Evolutionary conservation across 2,888 invertebrate species (phyloP), one percentile per base, ranked within the genome.

Genomic region (Hemistola chrysoprasaria): DNA sequence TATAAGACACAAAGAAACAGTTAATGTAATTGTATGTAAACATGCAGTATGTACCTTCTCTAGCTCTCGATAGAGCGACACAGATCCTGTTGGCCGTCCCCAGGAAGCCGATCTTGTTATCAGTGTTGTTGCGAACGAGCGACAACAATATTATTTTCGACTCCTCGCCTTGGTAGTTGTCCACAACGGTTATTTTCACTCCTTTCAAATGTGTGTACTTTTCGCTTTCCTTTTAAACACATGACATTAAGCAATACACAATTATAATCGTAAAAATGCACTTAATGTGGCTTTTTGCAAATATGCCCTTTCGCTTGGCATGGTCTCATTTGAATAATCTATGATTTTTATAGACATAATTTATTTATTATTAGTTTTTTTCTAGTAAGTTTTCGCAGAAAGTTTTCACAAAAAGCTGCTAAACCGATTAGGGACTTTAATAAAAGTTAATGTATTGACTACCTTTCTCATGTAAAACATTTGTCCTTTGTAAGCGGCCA

Each of bases 91-190:
- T 95, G 41, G 91, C 90, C 8, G 90, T 91, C 7, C 85, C 89
- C 11, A 95, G 80, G 74, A 95, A 95, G 2, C 95, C 95, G 53
- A 95, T 93, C 31, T 90, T 90, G 16, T 90, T 87, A 0, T 91
- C 78, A 0, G 71, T 48, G 59, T 95, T 95, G 62, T 93, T 95
- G 38, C 96, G 89, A 1, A 96, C 95, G 6, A 96, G 81, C 0
- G 95, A 95, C 9, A 96, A 74, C 4, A 96, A 72, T 46, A 95
- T 93, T 28, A 96, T 94, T 58, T 93, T 92, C 11, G 92, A 93
- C 69, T 95, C 95, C 62, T 95, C 93, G 0, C 95, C 95, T 83
- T 95, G 96, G 63, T 92, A 96, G 66, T 94, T 95, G 66, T 96
- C 95, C 2, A 95, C 92, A 0, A 92, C 92, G 0, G 92, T 90